These are phyloP conservation scores for Saccostrea cuccullata DNA, from an alignment of 1,140 invertebrate species.

Conservation along the genomic window DNA sequence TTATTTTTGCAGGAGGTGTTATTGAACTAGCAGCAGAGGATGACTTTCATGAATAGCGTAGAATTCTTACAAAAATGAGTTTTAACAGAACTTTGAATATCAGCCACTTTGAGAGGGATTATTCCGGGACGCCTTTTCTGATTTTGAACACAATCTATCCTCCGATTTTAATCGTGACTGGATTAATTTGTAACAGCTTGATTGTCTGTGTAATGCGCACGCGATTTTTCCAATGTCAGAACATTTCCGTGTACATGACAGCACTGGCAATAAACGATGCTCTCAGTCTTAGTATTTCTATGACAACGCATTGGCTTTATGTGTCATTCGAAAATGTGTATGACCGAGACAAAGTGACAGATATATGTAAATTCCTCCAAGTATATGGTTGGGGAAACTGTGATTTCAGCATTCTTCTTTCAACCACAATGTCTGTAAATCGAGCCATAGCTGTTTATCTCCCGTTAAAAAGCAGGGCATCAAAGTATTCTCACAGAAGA, in stretches of 20 bases:
- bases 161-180: slow-evolving; percentile 62
- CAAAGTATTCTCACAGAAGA: slow-evolving; percentile 57
- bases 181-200: slow-evolving; percentile 62
- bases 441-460: slow-evolving; percentile 65
- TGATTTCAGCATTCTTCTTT: slow-evolving; percentile 67
- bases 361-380: slow-evolving; percentile 70
- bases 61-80: no score
- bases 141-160: slow-evolving; percentile 51
- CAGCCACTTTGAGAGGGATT: background rate
- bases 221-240: slow-evolving; percentile 64
- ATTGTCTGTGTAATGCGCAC: slow-evolving; percentile 66
- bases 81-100: background rate
- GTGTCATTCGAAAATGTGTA: slow-evolving; percentile 62
- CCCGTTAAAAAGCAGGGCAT: slow-evolving; percentile 58
- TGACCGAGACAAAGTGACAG: slow-evolving; percentile 40
- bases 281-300: slow-evolving; percentile 60
- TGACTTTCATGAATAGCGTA: background rate
- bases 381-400: slow-evolving; percentile 70
- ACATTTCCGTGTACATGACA: slow-evolving; percentile 67
- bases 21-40: background rate
- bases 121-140: background rate
- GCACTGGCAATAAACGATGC: slow-evolving; percentile 64
- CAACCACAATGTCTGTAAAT: slow-evolving; percentile 66
- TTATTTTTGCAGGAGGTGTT: background rate
- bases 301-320: slow-evolving; percentile 69